Conservation (phyloP, 2,888 invertebrate genomes). For the Tupiocoris notatus region DNA sequence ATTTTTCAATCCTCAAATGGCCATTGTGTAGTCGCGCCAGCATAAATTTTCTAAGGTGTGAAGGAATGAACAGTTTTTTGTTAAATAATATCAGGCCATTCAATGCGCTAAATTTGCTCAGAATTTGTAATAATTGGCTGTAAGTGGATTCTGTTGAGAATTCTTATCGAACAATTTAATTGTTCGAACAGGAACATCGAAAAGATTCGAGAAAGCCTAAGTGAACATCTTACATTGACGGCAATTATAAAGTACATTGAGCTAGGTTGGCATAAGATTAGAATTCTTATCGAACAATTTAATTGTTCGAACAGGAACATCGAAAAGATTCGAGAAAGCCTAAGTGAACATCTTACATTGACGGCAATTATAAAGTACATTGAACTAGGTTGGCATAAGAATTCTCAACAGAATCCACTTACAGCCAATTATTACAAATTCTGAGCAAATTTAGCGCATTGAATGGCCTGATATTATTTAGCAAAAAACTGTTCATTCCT, state of each 20-base stretch:
- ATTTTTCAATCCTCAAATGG: slow-evolving; percentile 35
- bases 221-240: no score
- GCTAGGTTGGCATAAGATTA: no score
- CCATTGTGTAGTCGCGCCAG: slow-evolving; percentile 44
- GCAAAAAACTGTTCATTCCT: neutral
- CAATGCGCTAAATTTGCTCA: neutral
- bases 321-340: no score
- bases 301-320: no score
- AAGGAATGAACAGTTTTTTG: neutral
- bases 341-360: no score
- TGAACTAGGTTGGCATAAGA: no score
- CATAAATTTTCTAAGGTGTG: neutral
- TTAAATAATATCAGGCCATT: slow-evolving; percentile 20
- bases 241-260: no score
- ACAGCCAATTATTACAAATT: neutral
- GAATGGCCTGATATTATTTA: slow-evolving; percentile 18
- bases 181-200: no score
- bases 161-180: no score
- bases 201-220: no score
- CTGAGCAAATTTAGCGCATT: neutral
- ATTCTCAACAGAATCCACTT: neutral
- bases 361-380: no score
- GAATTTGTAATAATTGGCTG: neutral
- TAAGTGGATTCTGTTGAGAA: neutral
- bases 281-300: no score